Conservation (phyloP, 2,888 invertebrate species). For the Arctia plantaginis region DNA sequence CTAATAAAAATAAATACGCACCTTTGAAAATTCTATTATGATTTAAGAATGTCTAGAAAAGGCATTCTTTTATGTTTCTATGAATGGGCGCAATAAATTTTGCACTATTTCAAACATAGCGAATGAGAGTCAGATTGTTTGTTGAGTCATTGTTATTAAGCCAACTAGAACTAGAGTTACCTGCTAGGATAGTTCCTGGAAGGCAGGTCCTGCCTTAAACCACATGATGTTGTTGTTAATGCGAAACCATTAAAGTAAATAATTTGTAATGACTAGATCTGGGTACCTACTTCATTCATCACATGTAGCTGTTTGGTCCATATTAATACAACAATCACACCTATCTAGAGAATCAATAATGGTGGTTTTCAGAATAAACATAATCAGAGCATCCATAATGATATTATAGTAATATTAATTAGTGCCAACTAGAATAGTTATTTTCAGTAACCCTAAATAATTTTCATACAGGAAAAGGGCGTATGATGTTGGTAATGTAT, state of each 20-base stretch:
- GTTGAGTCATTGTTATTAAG: neutral
- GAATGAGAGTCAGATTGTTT: neutral
- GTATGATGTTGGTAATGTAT: too few species aligned
- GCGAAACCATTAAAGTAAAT: too few species aligned
- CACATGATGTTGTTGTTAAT: neutral
- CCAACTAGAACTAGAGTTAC: neutral
- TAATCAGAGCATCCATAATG: neutral
- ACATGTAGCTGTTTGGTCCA: neutral
- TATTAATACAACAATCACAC: neutral
- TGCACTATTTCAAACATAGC: too few species aligned
- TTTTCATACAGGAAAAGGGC: neutral
- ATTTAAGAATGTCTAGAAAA: neutral
- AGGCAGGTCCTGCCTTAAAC: neutral
- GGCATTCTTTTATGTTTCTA: neutral
- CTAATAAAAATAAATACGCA: neutral
- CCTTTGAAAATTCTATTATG: neutral
- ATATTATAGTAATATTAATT: neutral
- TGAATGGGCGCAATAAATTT: too few species aligned
- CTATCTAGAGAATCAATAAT: too few species aligned
- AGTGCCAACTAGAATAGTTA: neutral
- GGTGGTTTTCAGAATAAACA: neutral
- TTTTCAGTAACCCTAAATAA: neutral
- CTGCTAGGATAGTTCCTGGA: neutral
- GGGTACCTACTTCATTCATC: neutral
- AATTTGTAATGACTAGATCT: neutral